These are phyloP conservation scores for Echinops telfairi DNA, from an alignment of 2,113 vertebrate genomes.

Conservation along the genomic window DNA sequence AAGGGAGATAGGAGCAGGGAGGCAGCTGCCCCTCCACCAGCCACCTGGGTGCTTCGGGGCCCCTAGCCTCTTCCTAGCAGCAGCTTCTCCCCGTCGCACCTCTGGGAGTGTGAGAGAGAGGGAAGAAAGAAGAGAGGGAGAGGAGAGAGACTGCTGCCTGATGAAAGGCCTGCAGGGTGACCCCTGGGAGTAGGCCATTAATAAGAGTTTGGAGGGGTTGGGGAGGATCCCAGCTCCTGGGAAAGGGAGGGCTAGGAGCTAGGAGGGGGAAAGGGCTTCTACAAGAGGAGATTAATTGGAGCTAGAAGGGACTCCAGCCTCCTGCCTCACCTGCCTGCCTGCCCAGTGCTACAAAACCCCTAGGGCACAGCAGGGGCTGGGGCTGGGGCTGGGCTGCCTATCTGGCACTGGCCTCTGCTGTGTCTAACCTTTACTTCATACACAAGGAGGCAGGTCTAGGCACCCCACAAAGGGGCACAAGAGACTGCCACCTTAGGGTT, in stretches of 20 bases:
- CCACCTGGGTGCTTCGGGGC: background rate
- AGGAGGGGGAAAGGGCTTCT: background rate
- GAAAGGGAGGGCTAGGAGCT: background rate
- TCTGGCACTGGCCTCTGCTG: background rate
- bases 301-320: background rate
- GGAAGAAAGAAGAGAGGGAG: too few species aligned
- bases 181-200: background rate
- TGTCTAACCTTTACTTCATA: background rate
- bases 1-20: background rate
- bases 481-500: too few species aligned
- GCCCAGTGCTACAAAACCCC: background rate
- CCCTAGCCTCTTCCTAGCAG: background rate
- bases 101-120: too few species aligned
- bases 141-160: background rate
- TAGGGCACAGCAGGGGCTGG: background rate
- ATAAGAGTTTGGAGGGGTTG: background rate
- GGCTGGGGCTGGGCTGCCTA: background rate
- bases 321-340: too few species aligned
- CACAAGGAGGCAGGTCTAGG: too few species aligned
- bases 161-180: background rate
- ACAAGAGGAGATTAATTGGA: background rate
- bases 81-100: background rate
- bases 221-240: background rate
- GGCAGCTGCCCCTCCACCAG: too few species aligned
- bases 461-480: background rate